These are phyloP conservation scores for Ctenoplectra terminalis DNA, from an alignment of 1,140 invertebrate genomes.

Conservation along the genomic window DNA sequence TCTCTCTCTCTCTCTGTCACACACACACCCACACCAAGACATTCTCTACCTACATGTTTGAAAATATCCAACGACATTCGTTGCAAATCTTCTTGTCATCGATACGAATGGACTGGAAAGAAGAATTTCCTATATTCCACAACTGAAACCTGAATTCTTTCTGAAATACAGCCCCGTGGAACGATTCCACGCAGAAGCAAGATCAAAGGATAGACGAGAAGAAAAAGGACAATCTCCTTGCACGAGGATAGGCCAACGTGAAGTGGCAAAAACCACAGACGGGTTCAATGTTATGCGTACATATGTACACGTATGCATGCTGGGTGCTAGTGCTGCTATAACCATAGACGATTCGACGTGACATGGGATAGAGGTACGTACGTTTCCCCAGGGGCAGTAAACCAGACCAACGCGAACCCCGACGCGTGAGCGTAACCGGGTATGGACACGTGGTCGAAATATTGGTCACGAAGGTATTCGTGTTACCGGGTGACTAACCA, in stretches of 20 bases:
- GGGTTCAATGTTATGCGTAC: background rate
- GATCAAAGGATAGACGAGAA: background rate
- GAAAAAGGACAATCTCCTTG: no score
- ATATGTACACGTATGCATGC: background rate
- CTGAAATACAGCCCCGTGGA: background rate
- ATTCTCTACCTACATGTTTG: no score
- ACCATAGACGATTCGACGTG: constrained; percentile 45
- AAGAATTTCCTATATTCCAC: background rate
- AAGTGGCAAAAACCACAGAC: background rate
- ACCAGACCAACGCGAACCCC: constrained; percentile 37
- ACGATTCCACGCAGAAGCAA: background rate
- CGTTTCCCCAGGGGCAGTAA: constrained; percentile 52
- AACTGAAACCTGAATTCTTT: background rate
- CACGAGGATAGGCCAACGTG: background rate
- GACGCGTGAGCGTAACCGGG: constrained; percentile 17
- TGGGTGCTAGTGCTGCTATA: constrained; percentile 4
- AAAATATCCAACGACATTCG: no score
- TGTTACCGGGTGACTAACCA: constrained; percentile 1
- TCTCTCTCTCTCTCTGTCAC: no score
- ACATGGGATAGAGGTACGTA: constrained; percentile 46
- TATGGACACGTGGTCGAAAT: constrained; percentile 37
- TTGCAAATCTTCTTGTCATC: no score
- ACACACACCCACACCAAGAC: no score
- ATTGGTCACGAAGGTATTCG: constrained; percentile 34
- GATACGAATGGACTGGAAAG: no score